Conservation (phyloP, 2,113 vertebrate species). For the Vicugna pacos region DNA sequence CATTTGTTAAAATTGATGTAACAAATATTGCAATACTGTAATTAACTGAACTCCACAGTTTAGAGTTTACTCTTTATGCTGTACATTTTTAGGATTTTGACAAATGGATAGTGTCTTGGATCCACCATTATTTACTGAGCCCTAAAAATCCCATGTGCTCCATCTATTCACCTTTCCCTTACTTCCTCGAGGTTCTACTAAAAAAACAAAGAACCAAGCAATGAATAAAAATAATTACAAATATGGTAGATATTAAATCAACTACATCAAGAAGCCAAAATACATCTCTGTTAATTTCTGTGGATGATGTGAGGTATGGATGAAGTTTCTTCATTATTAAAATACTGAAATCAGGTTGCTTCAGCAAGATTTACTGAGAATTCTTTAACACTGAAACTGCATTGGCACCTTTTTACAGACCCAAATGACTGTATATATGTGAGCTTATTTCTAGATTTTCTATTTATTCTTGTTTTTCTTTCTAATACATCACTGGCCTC, state of each 20-base stretch:
- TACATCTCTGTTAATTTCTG: not conserved
- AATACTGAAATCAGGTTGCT: not conserved
- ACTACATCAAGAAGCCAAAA: not conserved
- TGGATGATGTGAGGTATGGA: not conserved
- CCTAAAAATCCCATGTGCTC: not conserved
- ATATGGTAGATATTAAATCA: not conserved
- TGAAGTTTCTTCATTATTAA: not conserved
- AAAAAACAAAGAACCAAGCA: not conserved
- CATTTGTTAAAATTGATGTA: not conserved
- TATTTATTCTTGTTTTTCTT: not conserved
- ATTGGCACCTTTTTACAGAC: not conserved
- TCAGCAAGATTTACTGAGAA: not conserved
- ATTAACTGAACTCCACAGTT: not conserved
- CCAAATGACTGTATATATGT: not conserved
- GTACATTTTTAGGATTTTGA: not conserved
- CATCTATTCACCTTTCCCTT: not conserved
- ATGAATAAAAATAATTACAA: not conserved
- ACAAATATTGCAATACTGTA: not conserved
- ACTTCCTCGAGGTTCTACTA: not conserved
- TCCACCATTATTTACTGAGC: not conserved
- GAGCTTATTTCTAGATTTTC: not conserved
- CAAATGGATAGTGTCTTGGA: not conserved
- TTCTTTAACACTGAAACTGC: not conserved
- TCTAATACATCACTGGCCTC: not conserved
- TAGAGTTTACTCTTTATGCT: not conserved